A percentile compares a stretch with the other conserved stretches of the same genome.
These are phyloP conservation scores for Idaea straminata DNA, from an alignment of 2,888 invertebrate genomes.

Conservation along the genomic window DNA sequence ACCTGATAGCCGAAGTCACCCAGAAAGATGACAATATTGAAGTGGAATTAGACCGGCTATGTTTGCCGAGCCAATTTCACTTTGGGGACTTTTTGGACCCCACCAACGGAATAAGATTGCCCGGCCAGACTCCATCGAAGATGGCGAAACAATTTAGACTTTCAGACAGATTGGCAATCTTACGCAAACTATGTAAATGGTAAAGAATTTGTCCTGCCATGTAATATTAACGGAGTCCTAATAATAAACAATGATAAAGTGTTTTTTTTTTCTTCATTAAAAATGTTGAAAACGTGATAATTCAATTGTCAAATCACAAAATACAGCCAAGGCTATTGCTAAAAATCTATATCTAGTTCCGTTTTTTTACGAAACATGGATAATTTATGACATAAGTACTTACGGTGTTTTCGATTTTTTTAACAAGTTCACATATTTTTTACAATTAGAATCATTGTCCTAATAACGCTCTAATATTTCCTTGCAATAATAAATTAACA, in stretches of 20 bases:
- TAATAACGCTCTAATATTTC: neutral
- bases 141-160: no score
- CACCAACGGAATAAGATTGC: neutral
- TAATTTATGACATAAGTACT: conserved; percentile 18
- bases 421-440: neutral
- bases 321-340: conserved; percentile 49
- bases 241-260: no score
- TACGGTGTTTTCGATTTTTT: neutral
- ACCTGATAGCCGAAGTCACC: no score
- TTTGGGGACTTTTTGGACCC: neutral
- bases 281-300: conserved; percentile 57
- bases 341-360: conserved; percentile 50
- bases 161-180: no score
- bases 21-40: no score
- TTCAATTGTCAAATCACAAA: conserved; percentile 53
- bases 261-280: conserved; percentile 27
- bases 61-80: no score
- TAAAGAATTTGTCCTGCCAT: no score
- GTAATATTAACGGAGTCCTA: no score
- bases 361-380: conserved; percentile 38
- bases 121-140: no score
- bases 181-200: no score
- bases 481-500: conserved; percentile 8
- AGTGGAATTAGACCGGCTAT: no score
- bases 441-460: neutral